A percentile compares a stretch with the other conserved stretches of the same genome.
phyloP scores from a whole-genome alignment of 2,113 vertebrate species.

The Saccopteryx leptura region DNA sequence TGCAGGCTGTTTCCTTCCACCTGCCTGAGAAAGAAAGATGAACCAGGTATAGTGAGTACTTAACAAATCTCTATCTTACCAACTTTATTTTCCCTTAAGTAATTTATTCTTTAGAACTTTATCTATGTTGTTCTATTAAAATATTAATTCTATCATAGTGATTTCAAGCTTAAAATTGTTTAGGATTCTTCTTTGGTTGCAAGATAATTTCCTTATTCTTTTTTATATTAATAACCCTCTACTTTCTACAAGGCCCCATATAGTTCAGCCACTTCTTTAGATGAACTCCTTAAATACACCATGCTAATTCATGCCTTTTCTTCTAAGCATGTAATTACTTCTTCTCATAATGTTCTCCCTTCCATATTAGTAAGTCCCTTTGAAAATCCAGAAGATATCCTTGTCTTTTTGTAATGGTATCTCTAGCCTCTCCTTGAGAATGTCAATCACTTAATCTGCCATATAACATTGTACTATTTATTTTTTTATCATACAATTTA shows the following conservation, averaged over 20 bases:
- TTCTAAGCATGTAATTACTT: neutral
- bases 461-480: neutral
- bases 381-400: neutral
- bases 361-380: neutral
- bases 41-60: neutral
- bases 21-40: neutral
- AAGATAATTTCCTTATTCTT: neutral
- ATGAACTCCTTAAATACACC: neutral
- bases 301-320: neutral
- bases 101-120: neutral
- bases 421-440: neutral
- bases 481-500: neutral
- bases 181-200: neutral
- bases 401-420: neutral
- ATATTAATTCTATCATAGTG: neutral
- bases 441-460: neutral
- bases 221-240: neutral
- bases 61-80: neutral
- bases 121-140: neutral
- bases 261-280: neutral
- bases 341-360: neutral
- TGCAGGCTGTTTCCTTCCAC: neutral
- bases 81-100: neutral
- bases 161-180: neutral
- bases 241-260: neutral